Base-by-base conservation (phyloP, 2,797 vertebrate genomes). In the Eulemur rubriventer region DNA sequence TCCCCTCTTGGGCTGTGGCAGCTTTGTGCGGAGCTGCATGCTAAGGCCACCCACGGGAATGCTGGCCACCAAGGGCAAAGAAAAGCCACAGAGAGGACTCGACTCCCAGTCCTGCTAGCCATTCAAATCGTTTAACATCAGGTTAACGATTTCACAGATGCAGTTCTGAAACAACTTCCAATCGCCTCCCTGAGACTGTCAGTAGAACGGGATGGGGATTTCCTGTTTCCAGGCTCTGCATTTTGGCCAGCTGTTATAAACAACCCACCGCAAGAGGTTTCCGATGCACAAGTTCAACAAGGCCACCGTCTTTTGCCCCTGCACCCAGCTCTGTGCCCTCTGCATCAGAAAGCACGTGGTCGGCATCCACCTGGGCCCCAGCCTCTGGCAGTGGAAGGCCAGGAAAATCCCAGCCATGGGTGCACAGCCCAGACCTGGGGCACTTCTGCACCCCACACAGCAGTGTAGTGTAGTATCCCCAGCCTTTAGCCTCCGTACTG, bases 191-290 rank as follows among this genome's bases (percentile, higher is more conserved):
- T 48, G 70, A 93, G 89, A 96, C 33, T 43, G 24, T 57, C 22
- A 4, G 24, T 7, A 50, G 73, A 72, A 43, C 76, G 73, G 43
- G 41, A 97, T 6, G 76, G 2, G 18, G 55, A 94, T 89, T 82
- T 98, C 94, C 95, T 33, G 38, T 96, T 96, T 97, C 95, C 30
- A 92, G 85, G 46, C 61, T 93, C 75, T 52, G 0, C 33, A 28
- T 30, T 46, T 28, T 30, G 43, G 35, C 70, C 70, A 76, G 33
- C 55, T 78, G 46, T 65, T 43, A 85, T 3, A 33, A 76, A 63
- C 52, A 69, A 57, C 55, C 41, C 57, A 67, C 6, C 2, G 2
- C 8, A 11, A 83, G 57, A 43, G 75, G 52, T n/a, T 72, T 43
- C 43, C 24, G 86, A 26, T 0, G 6, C 28, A 22, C 73, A 48